Conservation (phyloP, 2,113 vertebrate species). For the Callospermophilus lateralis region DNA sequence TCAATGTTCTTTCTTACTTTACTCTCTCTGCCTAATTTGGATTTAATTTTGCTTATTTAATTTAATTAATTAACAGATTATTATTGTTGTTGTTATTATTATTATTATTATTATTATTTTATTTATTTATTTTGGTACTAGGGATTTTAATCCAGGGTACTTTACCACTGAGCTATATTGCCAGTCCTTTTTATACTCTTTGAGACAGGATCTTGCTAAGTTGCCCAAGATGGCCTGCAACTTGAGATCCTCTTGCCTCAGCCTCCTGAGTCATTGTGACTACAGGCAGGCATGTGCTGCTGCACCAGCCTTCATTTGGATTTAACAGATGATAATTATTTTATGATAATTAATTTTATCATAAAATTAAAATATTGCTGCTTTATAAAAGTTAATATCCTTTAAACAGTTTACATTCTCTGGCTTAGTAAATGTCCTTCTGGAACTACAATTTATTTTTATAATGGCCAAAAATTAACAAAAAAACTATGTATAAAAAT, state of each 20-base stretch:
- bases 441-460: neutral
- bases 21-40: neutral
- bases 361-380: neutral
- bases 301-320: neutral
- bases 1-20: neutral
- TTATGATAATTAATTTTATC: neutral
- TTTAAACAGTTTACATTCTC: neutral
- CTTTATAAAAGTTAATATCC: slow-evolving; percentile 18
- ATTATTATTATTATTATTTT: no score
- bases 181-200: neutral
- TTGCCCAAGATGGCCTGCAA: neutral
- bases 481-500: slow-evolving; percentile 6
- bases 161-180: neutral
- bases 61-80: no score
- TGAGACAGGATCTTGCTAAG: neutral
- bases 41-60: neutral
- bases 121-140: neutral
- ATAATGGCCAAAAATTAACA: neutral
- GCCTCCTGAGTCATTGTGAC: neutral
- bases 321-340: neutral
- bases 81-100: no score
- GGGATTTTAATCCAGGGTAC: neutral
- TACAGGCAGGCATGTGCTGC: neutral
- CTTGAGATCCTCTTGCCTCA: neutral
- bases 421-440: neutral